Evolutionary conservation across 2,888 invertebrate species (phyloP).

Genomic region (Rhimphoctona megacephalus): DNA sequence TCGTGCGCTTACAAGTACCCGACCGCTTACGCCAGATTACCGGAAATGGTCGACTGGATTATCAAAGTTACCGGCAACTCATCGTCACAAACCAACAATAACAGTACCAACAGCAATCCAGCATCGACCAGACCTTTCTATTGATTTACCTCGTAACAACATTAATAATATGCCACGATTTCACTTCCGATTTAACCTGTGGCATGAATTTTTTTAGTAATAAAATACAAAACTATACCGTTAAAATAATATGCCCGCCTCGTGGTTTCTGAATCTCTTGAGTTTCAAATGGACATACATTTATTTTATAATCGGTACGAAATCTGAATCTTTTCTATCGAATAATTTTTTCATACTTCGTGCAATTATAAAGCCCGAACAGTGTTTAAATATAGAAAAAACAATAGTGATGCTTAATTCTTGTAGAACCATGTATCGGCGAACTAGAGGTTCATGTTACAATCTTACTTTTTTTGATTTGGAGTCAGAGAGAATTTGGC

Average conservation of each 20-base stretch:
- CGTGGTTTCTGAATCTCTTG: no score
- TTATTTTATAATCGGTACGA: background rate
- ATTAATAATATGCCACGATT: background rate
- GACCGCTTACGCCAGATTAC: constrained; percentile 74
- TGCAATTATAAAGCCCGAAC: background rate
- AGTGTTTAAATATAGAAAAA: background rate
- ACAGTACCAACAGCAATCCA: background rate
- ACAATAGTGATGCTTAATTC: background rate
- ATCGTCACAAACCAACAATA: constrained; percentile 36
- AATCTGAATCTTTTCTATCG: background rate
- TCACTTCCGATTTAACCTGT: background rate
- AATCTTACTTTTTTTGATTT: background rate
- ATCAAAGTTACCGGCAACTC: constrained; percentile 67
- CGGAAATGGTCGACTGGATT: constrained; percentile 75
- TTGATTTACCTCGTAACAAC: background rate
- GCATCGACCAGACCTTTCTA: background rate
- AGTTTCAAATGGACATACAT: background rate
- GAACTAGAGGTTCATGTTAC: background rate
- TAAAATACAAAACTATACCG: background rate
- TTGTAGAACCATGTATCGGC: background rate
- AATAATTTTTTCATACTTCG: background rate
- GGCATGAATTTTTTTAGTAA: background rate
- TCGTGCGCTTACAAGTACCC: constrained; percentile 75
- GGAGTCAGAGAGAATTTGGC: background rate
- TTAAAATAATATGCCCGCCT: background rate